These are phyloP conservation scores for Theretra japonica DNA, from an alignment of 2,888 invertebrate genomes.

Conservation along the genomic window DNA sequence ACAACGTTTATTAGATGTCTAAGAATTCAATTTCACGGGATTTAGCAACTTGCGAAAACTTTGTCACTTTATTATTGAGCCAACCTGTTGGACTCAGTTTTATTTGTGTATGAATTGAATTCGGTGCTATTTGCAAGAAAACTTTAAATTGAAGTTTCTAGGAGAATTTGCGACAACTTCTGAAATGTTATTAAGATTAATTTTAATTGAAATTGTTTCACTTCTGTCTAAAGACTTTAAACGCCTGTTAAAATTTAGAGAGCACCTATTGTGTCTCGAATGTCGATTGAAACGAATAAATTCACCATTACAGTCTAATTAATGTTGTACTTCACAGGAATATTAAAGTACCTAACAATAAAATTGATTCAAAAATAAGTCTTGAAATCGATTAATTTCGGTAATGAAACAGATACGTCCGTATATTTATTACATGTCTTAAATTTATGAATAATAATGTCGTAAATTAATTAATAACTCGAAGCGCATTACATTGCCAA, in stretches of 20 bases:
- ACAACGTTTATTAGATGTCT: background rate
- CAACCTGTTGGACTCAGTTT: constrained; percentile 64
- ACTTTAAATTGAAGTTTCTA: constrained; percentile 35
- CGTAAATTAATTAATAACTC: background rate
- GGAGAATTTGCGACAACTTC: background rate
- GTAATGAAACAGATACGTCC: no score
- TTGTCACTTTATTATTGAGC: constrained; percentile 49
- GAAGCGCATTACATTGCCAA: background rate
- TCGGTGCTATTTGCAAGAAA: constrained; percentile 48
- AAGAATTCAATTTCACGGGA: constrained; percentile 35
- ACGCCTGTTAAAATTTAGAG: background rate
- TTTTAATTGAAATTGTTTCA: constrained; percentile 11
- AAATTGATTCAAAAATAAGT: no score
- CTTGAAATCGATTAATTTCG: no score
- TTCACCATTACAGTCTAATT: no score
- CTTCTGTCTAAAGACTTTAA: constrained; percentile 1
- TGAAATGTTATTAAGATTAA: constrained; percentile 5
- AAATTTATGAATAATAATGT: background rate
- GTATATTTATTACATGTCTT: background rate
- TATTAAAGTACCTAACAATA: no score
- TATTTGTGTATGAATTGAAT: constrained; percentile 40
- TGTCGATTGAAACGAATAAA: no score
- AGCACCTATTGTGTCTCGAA: background rate
- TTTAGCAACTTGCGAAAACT: constrained; percentile 46
- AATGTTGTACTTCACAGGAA: no score